Evolutionary conservation across 30 jellyfish, hydroid and myxozoan genomes (phyloP).

Genomic region (Hydractinia echinata): DNA sequence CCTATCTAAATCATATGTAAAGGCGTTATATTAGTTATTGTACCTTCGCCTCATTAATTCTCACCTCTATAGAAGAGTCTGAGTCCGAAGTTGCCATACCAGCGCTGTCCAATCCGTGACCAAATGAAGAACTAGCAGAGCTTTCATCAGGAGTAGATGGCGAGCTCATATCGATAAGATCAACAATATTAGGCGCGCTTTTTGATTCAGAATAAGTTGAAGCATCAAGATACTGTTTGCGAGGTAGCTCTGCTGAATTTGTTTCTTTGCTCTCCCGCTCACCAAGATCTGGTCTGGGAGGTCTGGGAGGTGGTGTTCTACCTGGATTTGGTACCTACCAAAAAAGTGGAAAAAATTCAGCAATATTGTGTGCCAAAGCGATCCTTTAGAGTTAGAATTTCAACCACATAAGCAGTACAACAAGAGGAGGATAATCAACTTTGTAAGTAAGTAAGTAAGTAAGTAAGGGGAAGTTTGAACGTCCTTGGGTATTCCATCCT

Average conservation of each 20-base stretch:
- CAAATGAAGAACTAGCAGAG: not conserved
- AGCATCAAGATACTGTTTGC: not conserved
- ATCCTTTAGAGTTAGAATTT: not conserved
- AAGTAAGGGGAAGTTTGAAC: not conserved
- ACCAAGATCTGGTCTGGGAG: conserved; percentile 17
- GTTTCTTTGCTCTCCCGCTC: not conserved
- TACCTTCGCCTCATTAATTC: too few species aligned
- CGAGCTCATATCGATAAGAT: conserved; percentile 3
- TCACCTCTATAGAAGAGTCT: too few species aligned
- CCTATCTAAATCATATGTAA: too few species aligned
- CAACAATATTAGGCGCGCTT: conserved; percentile 27
- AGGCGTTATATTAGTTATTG: too few species aligned
- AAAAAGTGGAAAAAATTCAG: not conserved
- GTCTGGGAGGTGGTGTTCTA: conserved; percentile 42
- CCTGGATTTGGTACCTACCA: conserved; percentile 24
- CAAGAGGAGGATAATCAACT: not conserved
- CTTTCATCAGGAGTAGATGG: not conserved
- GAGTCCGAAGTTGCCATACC: too few species aligned
- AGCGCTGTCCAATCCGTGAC: not conserved
- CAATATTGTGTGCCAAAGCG: not conserved
- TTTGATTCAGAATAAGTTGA: conserved; percentile 4
- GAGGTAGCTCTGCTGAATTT: conserved; percentile 10
- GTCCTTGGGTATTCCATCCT: too few species aligned
- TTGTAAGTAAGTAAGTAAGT: not conserved
- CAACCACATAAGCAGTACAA: not conserved